Conservation (phyloP, 1,140 invertebrate genomes). For the Penaeus japonicus region DNA sequence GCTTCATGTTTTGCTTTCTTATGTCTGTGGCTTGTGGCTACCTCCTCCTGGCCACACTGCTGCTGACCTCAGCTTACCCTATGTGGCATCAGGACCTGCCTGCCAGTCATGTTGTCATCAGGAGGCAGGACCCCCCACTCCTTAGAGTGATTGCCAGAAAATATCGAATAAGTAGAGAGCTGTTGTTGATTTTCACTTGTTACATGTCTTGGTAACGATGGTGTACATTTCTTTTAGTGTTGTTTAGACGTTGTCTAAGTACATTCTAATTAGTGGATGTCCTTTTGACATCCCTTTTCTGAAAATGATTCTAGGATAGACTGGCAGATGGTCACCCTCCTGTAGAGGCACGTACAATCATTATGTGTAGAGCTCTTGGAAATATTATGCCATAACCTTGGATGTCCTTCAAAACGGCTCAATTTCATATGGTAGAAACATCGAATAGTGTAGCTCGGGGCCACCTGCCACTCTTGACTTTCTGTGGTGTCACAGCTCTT, state of each 20-base stretch:
- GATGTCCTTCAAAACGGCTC: conserved; percentile 50
- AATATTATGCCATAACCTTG: not conserved
- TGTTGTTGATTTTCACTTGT: conserved; percentile 54
- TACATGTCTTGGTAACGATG: conserved; percentile 48
- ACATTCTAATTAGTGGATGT: conserved; percentile 44
- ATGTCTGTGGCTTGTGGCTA: conserved; percentile 25
- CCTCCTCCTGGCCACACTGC: conserved; percentile 19
- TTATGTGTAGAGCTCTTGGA: conserved; percentile 47
- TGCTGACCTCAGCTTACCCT: conserved; percentile 27
- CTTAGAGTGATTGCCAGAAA: conserved; percentile 33
- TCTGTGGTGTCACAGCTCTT: conserved; percentile 1
- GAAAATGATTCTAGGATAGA: conserved; percentile 23
- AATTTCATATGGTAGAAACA: conserved; percentile 56
- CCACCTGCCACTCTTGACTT: conserved; percentile 31
- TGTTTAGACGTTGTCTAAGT: conserved; percentile 55
- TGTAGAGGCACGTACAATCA: conserved; percentile 48
- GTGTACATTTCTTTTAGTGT: conserved; percentile 55
- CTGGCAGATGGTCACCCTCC: conserved; percentile 47
- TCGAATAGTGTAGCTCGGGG: conserved; percentile 44
- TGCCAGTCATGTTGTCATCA: conserved; percentile 3
- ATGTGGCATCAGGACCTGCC: conserved; percentile 28
- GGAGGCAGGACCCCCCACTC: not conserved
- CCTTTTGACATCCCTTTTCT: conserved; percentile 43
- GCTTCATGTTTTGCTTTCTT: conserved; percentile 43
- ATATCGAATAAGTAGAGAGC: conserved; percentile 20